Percentiles rank a stretch among this genome's conserved stretches.
These are phyloP conservation scores for Hormaphis cornu DNA, from an alignment of 1,140 invertebrate species.

Conservation along the genomic window DNA sequence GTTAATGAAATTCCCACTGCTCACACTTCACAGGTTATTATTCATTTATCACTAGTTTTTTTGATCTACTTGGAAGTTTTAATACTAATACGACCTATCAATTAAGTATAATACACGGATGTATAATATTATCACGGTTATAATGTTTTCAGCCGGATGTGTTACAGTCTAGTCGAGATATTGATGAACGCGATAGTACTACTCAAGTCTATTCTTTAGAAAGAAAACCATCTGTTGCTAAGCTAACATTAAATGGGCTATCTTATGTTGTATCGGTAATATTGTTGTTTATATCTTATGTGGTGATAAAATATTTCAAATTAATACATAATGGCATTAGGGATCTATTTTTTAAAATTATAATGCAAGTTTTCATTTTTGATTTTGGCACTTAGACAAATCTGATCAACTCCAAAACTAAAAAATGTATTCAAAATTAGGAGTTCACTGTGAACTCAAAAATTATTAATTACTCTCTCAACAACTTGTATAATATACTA, in stretches of 20 bases:
- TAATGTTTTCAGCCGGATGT: slow-evolving; percentile 42
- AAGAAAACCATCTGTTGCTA: slow-evolving; percentile 57
- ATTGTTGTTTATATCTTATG: slow-evolving; percentile 34
- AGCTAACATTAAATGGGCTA: slow-evolving; percentile 56
- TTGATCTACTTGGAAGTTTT: neutral
- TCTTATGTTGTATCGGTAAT: slow-evolving; percentile 63
- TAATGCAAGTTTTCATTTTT: neutral
- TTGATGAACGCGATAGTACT: slow-evolving; percentile 38
- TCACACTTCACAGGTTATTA: slow-evolving; percentile 6
- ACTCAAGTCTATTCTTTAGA: slow-evolving; percentile 35
- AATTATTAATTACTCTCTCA: no score
- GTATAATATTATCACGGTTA: neutral
- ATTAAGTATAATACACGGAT: no score
- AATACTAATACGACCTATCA: no score
- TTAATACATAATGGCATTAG: no score
- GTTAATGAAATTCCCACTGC: neutral
- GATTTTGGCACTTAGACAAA: neutral
- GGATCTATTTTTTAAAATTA: no score
- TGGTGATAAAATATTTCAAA: no score
- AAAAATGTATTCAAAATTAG: no score
- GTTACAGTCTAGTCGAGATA: slow-evolving; percentile 39
- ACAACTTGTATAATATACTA: no score
- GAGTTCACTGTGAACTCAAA: no score
- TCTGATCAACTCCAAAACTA: no score
- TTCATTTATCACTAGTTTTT: slow-evolving; percentile 36